These are phyloP conservation scores for Liparis tanakae DNA, from an alignment of 2,797 vertebrate species.

Conservation along the genomic window DNA sequence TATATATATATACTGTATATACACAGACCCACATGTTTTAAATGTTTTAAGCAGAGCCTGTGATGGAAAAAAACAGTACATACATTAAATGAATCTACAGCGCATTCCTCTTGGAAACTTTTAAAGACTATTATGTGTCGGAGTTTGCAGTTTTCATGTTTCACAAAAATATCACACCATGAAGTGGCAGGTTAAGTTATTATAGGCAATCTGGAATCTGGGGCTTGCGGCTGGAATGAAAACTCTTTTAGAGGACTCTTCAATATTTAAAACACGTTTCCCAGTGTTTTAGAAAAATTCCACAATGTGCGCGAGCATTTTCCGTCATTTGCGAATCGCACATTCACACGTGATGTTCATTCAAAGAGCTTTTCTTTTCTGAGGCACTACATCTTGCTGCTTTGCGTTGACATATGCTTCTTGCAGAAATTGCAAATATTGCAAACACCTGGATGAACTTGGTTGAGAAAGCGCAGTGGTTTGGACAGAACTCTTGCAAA, in stretches of 20 bases:
- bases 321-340: slow-evolving; percentile 20
- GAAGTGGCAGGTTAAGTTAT: slow-evolving; percentile 69
- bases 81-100: slow-evolving; percentile 14
- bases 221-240: slow-evolving; percentile 54
- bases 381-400: slow-evolving; percentile 8
- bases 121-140: slow-evolving; percentile 32
- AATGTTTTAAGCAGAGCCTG: slow-evolving; percentile 2
- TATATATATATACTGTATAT: too few relatives aligned
- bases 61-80: slow-evolving; percentile 17
- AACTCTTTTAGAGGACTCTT: slow-evolving; percentile 65
- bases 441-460: slow-evolving; percentile 56
- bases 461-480: slow-evolving; percentile 20
- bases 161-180: slow-evolving; percentile 56
- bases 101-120: slow-evolving; percentile 24
- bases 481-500: slow-evolving; percentile 43
- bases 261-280: slow-evolving; percentile 70
- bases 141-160: slow-evolving; percentile 54
- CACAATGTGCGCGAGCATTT: slow-evolving; percentile 49
- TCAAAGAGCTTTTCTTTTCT: slow-evolving; percentile 24
- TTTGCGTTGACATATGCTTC: slow-evolving; percentile 31
- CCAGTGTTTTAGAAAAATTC: slow-evolving; percentile 71
- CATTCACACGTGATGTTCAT: slow-evolving; percentile 50
- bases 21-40: not conserved
- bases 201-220: slow-evolving; percentile 63
- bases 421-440: slow-evolving; percentile 39